Evolutionary conservation across 64 coral and sea anemone genomes (phyloP), one percentile per base, ranked within the genome.

Genomic region (Pocillopora damicornis): DNA sequence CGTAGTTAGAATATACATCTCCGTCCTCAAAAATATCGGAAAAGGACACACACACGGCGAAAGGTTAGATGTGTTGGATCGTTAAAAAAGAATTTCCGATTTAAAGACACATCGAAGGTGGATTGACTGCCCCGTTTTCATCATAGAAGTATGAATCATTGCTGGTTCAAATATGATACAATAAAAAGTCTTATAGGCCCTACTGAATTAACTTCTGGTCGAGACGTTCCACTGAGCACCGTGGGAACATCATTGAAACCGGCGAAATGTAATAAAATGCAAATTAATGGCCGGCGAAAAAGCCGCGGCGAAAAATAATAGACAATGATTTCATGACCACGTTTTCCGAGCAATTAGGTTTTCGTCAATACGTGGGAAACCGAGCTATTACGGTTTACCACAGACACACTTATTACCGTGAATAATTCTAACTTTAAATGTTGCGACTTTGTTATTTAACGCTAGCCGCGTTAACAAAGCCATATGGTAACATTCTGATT

Each of bases 321-420:
- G 58, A 1, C 57, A 51, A 76, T 56, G 38, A 20, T 58, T 79
- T 18, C 60, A 60, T 23, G 57, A 14, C 3, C 42, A 20, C 22
- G 22, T 12, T 11, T 79, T 60, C 59, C 18, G 56, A 57, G n/a
- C 77, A 60, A 60, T 79, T 79, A 79, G 51, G 18, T 9, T 60
- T 20, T 14, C n/a, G 58, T 59, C 26, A 22, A 13, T 25, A 25
- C 58, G 77, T 79, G 77, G 77, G 77, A 79, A 79, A 79, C 77
- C 77, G 77, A 51, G 56, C 13, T 60, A 22, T 3, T 22, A 60
- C 56, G 9, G 57, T 79, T 79, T 60, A 79, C 77, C 77, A 60
- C 77, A 79, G 58, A 60, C 42, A 56, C 56, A 15, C 61, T 63
- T 17, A 63, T 63, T 63, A 63, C 67, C 42, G 42, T 51, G 42